Percentiles rank a stretch among this genome's conserved stretches.
Evolutionary conservation across 2,888 invertebrate genomes (phyloP).

Genomic region (Phymatocera aterrima): DNA sequence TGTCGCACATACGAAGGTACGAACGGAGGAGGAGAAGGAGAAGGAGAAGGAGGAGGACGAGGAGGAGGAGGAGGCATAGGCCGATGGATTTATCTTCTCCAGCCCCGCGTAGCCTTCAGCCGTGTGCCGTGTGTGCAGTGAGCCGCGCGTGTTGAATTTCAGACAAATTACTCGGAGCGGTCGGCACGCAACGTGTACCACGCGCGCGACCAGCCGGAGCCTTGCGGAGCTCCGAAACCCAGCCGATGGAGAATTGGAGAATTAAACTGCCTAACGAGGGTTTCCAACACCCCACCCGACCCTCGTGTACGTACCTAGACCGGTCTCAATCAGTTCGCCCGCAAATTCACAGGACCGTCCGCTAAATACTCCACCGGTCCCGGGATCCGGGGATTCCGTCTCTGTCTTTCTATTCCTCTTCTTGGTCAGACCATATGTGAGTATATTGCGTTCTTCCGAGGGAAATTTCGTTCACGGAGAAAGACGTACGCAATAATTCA

Average conservation of each 20-base stretch:
- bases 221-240: conserved; percentile 1
- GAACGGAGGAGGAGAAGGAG: too few relatives aligned
- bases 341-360: conserved; percentile 30
- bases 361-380: conserved; percentile 22
- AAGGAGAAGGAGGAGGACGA: too few relatives aligned
- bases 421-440: background rate
- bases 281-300: conserved; percentile 34
- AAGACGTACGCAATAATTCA: too few relatives aligned
- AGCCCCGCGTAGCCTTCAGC: conserved; percentile 23
- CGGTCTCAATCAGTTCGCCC: conserved; percentile 42
- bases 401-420: background rate
- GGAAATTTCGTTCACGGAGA: too few relatives aligned
- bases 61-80: background rate
- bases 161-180: conserved; percentile 45
- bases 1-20: too few relatives aligned
- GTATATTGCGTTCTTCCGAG: too few relatives aligned
- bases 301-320: conserved; percentile 31
- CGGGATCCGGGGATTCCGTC: background rate
- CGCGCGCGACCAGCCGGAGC: conserved; percentile 18
- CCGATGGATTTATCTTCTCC: conserved; percentile 36
- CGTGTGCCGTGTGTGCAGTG: conserved; percentile 7
- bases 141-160: conserved; percentile 47
- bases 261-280: conserved; percentile 48
- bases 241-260: conserved; percentile 41
- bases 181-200: conserved; percentile 38